Conservation (phyloP, 2,888 invertebrate genomes). For the Leptinotarsa peninsularis region DNA sequence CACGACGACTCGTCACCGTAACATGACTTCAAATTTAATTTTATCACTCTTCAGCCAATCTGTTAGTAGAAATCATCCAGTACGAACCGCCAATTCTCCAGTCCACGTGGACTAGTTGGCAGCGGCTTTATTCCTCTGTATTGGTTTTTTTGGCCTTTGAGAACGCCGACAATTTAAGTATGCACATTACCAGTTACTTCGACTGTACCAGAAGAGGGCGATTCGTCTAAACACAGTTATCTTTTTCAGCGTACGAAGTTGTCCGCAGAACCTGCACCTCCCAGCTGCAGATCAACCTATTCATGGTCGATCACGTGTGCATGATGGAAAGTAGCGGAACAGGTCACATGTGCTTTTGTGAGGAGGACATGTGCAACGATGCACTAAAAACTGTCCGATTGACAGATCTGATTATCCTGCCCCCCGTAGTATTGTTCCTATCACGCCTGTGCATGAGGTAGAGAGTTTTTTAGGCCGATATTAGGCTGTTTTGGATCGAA, state of each 20-base stretch:
- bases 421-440: conserved; percentile 55
- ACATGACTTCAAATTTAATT: too few species aligned
- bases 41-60: too few species aligned
- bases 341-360: conserved; percentile 98
- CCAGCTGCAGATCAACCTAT: conserved; percentile 93
- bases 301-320: conserved; percentile 98
- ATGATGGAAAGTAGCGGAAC: conserved; percentile 98
- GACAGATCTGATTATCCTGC: conserved; percentile 33
- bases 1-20: too few species aligned
- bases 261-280: conserved; percentile 93
- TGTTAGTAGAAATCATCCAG: too few species aligned
- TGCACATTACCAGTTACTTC: too few species aligned
- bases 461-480: conserved; percentile 43
- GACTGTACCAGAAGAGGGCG: not conserved
- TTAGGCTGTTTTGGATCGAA: conserved; percentile 27
- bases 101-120: too few species aligned
- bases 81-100: too few species aligned
- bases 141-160: too few species aligned
- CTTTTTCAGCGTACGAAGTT: conserved; percentile 85
- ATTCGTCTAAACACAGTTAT: conserved; percentile 2
- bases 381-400: conserved; percentile 55
- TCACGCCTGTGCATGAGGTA: conserved; percentile 58
- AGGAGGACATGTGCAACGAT: conserved; percentile 94
- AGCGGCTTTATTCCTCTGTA: too few species aligned
- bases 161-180: too few species aligned